Evolutionary conservation across 2,113 vertebrate species (phyloP).

Genomic region (Poecilia latipinna): DNA sequence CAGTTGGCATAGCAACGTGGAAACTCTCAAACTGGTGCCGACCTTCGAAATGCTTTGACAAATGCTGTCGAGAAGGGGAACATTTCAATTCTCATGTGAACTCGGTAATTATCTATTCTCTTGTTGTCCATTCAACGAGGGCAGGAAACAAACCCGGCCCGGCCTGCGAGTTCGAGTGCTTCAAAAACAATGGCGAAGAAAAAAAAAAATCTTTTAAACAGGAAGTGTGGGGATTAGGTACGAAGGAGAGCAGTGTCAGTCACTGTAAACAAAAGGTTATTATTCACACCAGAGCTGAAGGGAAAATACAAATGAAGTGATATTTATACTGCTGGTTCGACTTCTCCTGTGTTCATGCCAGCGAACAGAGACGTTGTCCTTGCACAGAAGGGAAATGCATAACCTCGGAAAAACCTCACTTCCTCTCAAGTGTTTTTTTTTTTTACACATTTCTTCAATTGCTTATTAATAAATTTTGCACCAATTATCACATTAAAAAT

Average conservation of each 20-base stretch:
- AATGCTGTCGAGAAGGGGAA: conserved; percentile 35
- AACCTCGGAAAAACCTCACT: conserved; percentile 11
- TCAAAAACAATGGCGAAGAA: conserved; percentile 68
- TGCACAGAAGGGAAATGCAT: not conserved
- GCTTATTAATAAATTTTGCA: not conserved
- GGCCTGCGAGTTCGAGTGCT: conserved; percentile 47
- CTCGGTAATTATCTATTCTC: conserved; percentile 52
- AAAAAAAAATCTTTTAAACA: conserved; percentile 45
- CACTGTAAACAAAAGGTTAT: conserved; percentile 58
- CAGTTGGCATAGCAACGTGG: conserved; percentile 57
- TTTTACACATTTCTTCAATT: not conserved
- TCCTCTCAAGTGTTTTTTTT: not conserved
- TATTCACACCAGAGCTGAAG: conserved; percentile 62
- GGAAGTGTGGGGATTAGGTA: conserved; percentile 65
- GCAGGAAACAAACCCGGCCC: conserved; percentile 58
- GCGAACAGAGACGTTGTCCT: not conserved
- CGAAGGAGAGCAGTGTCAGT: conserved; percentile 54
- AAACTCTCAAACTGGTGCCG: conserved; percentile 40
- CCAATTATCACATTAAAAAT: not conserved
- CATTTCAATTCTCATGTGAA: conserved; percentile 40
- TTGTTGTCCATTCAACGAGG: conserved; percentile 39
- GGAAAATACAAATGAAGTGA: conserved; percentile 57
- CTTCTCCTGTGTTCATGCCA: conserved; percentile 37
- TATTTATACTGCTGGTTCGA: conserved; percentile 45
- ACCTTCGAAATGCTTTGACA: conserved; percentile 48